phyloP scores from a whole-genome alignment of 2,797 vertebrate species.

The Eidolon dupreanum region DNA sequence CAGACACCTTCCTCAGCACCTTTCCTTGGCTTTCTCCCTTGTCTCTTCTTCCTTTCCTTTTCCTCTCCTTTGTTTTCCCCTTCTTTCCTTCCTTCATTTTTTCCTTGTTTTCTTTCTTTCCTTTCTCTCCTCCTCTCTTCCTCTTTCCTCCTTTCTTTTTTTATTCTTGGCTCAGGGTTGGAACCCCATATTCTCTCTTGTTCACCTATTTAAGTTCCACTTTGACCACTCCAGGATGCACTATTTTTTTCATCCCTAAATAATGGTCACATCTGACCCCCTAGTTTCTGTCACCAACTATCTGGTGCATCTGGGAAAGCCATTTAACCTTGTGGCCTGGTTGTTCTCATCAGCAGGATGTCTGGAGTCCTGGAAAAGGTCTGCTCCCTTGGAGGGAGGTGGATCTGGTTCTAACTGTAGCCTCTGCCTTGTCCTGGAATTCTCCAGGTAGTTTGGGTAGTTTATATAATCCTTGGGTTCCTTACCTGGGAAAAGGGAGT shows the following conservation, averaged over 20 bases:
- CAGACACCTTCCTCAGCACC: not conserved
- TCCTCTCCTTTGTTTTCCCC: not conserved
- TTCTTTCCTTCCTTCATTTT: not conserved
- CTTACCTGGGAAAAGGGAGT: not conserved
- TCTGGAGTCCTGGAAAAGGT: not conserved
- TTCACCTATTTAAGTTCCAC: not conserved
- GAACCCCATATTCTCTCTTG: not conserved
- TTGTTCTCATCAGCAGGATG: not conserved
- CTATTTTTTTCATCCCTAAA: not conserved
- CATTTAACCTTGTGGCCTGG: not conserved
- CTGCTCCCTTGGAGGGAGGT: not conserved
- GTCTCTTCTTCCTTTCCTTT: not conserved
- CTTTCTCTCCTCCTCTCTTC: accelerated
- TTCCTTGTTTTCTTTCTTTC: accelerated
- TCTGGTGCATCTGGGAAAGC: not conserved
- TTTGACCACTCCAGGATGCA: not conserved
- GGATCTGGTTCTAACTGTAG: not conserved
- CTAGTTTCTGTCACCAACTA: not conserved
- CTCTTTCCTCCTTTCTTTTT: not conserved
- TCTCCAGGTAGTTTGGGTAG: not conserved
- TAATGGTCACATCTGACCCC: not conserved
- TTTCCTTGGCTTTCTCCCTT: not conserved
- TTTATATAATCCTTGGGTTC: not conserved
- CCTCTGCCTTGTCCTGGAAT: not conserved
- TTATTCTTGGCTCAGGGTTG: not conserved